Evolutionary conservation across 1,140 invertebrate genomes (phyloP).

Genomic region (Tetramorium parvispinum): DNA sequence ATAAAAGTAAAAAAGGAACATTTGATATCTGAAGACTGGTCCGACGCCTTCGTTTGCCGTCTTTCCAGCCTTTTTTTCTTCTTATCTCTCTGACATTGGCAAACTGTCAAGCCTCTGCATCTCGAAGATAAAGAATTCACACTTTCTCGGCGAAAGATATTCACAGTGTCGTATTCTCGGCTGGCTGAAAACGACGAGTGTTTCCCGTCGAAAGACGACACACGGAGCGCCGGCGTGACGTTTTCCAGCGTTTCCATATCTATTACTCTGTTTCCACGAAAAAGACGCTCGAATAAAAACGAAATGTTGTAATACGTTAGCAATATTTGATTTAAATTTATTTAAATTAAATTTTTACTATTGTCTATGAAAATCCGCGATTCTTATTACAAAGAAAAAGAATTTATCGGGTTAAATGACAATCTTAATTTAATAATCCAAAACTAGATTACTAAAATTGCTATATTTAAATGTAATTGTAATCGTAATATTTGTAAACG

Average conservation of each 20-base stretch:
- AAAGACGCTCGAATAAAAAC: not conserved
- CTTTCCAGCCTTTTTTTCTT: not conserved
- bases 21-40: slow-evolving; percentile 49
- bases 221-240: slow-evolving; percentile 32
- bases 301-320: not conserved
- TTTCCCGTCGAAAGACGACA: slow-evolving; percentile 52
- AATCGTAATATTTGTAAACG: not conserved
- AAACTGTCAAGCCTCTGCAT: slow-evolving; percentile 59
- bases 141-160: slow-evolving; percentile 56
- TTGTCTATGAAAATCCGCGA: not conserved
- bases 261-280: slow-evolving; percentile 18
- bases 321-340: slow-evolving; percentile 4
- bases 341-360: not conserved
- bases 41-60: slow-evolving; percentile 51
- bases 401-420: not conserved
- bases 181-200: slow-evolving; percentile 53
- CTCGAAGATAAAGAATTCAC: slow-evolving; percentile 59
- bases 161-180: slow-evolving; percentile 50
- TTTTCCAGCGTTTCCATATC: slow-evolving; percentile 35
- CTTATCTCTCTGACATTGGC: slow-evolving; percentile 50
- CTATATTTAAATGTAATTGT: not conserved
- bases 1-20: slow-evolving; percentile 31
- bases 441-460: not conserved
- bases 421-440: not conserved
- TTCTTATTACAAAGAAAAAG: not conserved